These are phyloP conservation scores for Drosophila borborema DNA, from an alignment of 2,888 invertebrate species.

Conservation along the genomic window DNA sequence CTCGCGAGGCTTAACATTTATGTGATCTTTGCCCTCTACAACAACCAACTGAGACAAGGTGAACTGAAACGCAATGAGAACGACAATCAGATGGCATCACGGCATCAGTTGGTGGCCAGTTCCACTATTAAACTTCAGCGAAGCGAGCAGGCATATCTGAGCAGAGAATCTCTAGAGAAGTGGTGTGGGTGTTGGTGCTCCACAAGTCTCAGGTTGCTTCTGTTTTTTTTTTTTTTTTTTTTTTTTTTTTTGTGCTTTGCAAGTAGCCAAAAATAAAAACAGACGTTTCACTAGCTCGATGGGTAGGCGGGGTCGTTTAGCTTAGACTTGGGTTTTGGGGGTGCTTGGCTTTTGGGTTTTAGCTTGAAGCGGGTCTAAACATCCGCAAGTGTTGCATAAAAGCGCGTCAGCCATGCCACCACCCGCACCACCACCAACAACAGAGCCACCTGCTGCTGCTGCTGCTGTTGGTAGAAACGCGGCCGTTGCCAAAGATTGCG, in stretches of 20 bases:
- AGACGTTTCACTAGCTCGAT: slow-evolving; percentile 22
- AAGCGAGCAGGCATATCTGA: slow-evolving; percentile 68
- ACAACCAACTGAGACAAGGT: slow-evolving; percentile 56
- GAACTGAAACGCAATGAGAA: slow-evolving; percentile 47
- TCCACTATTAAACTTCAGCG: slow-evolving; percentile 74
- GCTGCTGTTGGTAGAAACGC: slow-evolving; percentile 19
- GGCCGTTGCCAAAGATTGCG: slow-evolving; percentile 57
- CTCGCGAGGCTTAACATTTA: neutral
- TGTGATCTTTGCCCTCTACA: slow-evolving; percentile 10
- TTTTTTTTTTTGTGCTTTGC: no score
- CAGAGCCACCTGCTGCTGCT: neutral
- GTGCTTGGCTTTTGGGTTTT: slow-evolving; percentile 3
- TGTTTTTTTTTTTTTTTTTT: neutral
- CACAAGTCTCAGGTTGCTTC: slow-evolving; percentile 5
- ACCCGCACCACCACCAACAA: slow-evolving; percentile 3
- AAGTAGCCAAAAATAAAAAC: slow-evolving; percentile 1
- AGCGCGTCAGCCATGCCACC: slow-evolving; percentile 42
- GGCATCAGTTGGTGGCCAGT: slow-evolving; percentile 17
- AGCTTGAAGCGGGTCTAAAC: slow-evolving; percentile 39
- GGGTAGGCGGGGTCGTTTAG: slow-evolving; percentile 26
- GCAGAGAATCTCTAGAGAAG: slow-evolving; percentile 45
- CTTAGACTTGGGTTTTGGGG: slow-evolving; percentile 1
- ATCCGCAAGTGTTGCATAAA: slow-evolving; percentile 70
- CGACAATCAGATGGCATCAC: slow-evolving; percentile 34
- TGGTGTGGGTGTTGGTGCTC: slow-evolving; percentile 9